A percentile compares a stretch with the other conserved stretches of the same genome.
Conservation (phyloP, 2,888 invertebrate species). For the Temnothorax unifasciatus region DNA sequence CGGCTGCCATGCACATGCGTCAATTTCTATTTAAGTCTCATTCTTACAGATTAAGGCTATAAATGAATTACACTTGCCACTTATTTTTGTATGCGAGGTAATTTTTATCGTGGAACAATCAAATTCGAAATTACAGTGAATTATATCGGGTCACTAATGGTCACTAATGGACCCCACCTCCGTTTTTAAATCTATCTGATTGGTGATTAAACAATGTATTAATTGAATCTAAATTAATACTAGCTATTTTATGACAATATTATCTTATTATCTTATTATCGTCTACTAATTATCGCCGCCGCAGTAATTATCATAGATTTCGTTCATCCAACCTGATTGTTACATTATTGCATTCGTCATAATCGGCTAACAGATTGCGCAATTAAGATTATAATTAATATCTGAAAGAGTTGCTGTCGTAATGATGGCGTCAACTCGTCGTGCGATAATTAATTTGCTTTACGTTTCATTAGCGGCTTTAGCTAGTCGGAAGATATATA, state of each 20-base stretch:
- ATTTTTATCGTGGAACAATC: neutral
- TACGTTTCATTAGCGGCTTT: slow-evolving; percentile 37
- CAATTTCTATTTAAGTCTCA: too few species aligned
- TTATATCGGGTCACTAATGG: neutral
- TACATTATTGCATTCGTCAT: slow-evolving; percentile 27
- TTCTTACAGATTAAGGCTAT: too few species aligned
- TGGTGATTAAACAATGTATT: slow-evolving; percentile 13
- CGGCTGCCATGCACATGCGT: too few species aligned
- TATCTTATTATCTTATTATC: slow-evolving; percentile 30
- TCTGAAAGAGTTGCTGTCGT: slow-evolving; percentile 14
- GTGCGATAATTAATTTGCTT: slow-evolving; percentile 47
- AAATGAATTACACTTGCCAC: too few species aligned
- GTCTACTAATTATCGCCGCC: neutral
- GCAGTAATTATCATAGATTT: slow-evolving; percentile 33
- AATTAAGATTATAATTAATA: slow-evolving; percentile 51
- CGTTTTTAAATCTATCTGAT: slow-evolving; percentile 10
- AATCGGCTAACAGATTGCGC: slow-evolving; percentile 47
- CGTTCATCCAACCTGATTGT: slow-evolving; percentile 22
- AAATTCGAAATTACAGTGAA: neutral
- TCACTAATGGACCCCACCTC: neutral
- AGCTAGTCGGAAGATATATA: slow-evolving; percentile 11
- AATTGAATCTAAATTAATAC: slow-evolving; percentile 29
- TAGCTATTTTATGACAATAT: slow-evolving; percentile 5
- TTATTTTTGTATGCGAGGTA: neutral
- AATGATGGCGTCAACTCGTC: slow-evolving; percentile 1